A percentile compares a stretch with the other conserved stretches of the same genome.
phyloP scores from a whole-genome alignment of 2,797 vertebrate species.

The Alcedo quadribrachys region DNA sequence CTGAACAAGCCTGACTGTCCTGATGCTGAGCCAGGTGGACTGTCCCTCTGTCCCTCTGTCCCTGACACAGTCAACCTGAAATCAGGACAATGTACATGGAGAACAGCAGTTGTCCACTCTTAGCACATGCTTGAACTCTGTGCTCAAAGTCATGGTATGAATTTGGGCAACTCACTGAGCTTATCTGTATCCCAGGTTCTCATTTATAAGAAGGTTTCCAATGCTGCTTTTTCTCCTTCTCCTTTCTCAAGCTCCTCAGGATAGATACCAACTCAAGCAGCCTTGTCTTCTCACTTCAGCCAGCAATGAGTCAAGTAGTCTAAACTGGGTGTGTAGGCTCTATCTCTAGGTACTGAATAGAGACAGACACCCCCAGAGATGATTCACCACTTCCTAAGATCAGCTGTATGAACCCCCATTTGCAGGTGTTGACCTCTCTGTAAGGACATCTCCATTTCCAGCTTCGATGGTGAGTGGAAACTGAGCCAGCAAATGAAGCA shows the following conservation, averaged over 20 bases:
- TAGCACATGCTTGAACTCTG: not conserved
- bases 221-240: not conserved
- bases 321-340: not conserved
- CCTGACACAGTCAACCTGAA: not conserved
- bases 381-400: not conserved
- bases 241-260: not conserved
- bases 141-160: not conserved
- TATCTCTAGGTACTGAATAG: not conserved
- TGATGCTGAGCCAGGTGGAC: not conserved
- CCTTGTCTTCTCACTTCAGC: not conserved
- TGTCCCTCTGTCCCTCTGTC: fast-evolving
- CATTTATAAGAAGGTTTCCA: not conserved
- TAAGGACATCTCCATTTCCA: not conserved
- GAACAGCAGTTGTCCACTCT: not conserved
- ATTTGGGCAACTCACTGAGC: not conserved
- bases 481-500: not conserved
- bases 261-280: not conserved
- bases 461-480: not conserved
- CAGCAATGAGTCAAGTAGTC: not conserved
- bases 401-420: not conserved
- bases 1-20: not conserved
- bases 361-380: not conserved
- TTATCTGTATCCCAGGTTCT: not conserved
- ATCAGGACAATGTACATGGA: not conserved
- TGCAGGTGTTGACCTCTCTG: not conserved